Base-by-base conservation (phyloP, 2,888 invertebrate species). In the Polydrusus tereticollis region DNA sequence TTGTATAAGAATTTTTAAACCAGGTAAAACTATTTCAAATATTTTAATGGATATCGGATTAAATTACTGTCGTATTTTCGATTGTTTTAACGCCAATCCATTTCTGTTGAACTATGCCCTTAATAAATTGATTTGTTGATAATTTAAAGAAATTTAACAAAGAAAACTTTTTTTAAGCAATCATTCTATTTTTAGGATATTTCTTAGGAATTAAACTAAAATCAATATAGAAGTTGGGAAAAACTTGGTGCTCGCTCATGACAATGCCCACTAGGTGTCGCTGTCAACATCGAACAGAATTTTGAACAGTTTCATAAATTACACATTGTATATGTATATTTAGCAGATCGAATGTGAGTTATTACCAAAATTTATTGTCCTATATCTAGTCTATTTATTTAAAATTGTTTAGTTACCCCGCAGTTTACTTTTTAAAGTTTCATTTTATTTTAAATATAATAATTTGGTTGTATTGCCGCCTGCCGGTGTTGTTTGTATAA, bases 401-500 rank as follows among this genome's bases (percentile, higher is more conserved):
- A 16, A 10, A 23, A 55, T 16, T 29, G 29, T 33, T 16, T 55
- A 55, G 29, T 55, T 55, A 16, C 10, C 18, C 16, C 3, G n/a
- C 29, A n/a, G n/a, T 55, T 55, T 50, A 26, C n/a, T 50, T 20
- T 50, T 50, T 50, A 50, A 23, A 50, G 29, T 29, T 55, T 16
- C 29, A 29, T 29, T 55, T 1, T 8, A 5, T 55, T 18, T 14
- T 26, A 55, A 55, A 55, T 55, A 10, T 29, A 55, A 29, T 55
- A 18, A 29, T 8, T 18, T 55, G 16, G 16, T 55, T 10, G 29
- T 29, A 10, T 29, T 29, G 14, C 16, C 14, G 26, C 10, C 16
- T 29, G 14, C 16, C 14, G 26, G 43, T 26, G 26, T 7, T 52
- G 26, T 52, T 52, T 29, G 52, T 29, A 29, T 55, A 8, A 29